Evolutionary conservation across 2,888 invertebrate genomes (phyloP), one percentile per base, ranked within the genome.

Genomic region (Morpho achilles): DNA sequence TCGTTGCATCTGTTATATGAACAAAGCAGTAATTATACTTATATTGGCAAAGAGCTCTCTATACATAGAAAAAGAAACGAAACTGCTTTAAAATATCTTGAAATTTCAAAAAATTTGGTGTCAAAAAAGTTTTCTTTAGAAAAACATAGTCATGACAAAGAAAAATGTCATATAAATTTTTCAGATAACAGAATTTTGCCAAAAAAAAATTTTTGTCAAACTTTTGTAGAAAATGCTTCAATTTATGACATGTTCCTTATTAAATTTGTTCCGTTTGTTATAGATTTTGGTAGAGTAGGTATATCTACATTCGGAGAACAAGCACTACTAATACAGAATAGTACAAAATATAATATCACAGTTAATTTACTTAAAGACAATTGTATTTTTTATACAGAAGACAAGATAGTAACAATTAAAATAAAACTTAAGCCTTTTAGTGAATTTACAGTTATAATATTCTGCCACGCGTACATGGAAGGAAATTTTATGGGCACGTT

Each of bases 241-340:
- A 73, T 74, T 2, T 81, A 77, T 66, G 81, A 79, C 41, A 68
- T 87, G 45, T 80, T 85, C 60, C 63, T 79, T 50, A 73, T 89
- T 58, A 58, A 70, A 53, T 73, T 86, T 65, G 53, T 69, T 39
- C 89, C 89, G 8, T 74, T 69, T 64, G 56, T 57, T 16, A 62
- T 89, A 44, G 70, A 87, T 64, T 90, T 88, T 68, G 88, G 88
- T 10, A 76, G 72, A 69, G 79, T 89, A 41, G 84, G 73, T 6
- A 44, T 82, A 50, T 63, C 67, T n/a, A 81, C 85, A 1, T 81
- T 74, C 55, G 87, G 82, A 7, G 69, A 79, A 70, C 64, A 75
- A 59, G 60, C 70, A 16, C 54, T 89, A 41, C 73, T 64, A n/a
- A 72, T 89, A 50, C 74, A 70, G 67, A 90, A 90, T 69, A 23